Conservation (phyloP, 2,113 vertebrate genomes). For the Pachyramphus minor region DNA sequence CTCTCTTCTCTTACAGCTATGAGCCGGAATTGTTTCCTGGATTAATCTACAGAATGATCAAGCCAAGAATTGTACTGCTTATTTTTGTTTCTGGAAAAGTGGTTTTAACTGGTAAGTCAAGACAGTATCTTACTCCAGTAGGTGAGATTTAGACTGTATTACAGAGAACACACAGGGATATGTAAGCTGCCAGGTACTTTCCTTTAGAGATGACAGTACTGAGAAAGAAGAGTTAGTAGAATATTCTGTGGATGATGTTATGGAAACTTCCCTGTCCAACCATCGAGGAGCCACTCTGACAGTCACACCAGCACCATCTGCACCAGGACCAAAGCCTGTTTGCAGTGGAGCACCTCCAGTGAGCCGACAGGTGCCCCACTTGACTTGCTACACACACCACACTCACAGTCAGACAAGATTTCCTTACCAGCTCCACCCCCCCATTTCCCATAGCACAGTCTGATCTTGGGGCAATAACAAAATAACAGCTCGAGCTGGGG, state of each 20-base stretch:
- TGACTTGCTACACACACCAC: not conserved
- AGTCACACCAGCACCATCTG: not conserved
- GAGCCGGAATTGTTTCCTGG: slow-evolving; percentile 98
- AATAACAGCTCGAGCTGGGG: not conserved
- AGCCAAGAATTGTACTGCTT: slow-evolving; percentile 96
- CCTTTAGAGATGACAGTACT: not conserved
- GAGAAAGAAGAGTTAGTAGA: not conserved
- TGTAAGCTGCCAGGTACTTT: not conserved
- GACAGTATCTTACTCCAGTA: not conserved
- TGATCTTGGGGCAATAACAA: not conserved
- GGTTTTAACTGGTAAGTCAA: slow-evolving; percentile 91
- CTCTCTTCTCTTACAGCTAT: slow-evolving; percentile 79
- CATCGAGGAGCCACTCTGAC: not conserved
- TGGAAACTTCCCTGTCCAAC: not conserved
- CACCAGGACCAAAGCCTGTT: not conserved
- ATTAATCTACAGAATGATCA: slow-evolving; percentile 99
- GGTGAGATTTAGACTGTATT: not conserved
- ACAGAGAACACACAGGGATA: not conserved
- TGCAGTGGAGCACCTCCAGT: not conserved
- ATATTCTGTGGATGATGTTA: not conserved
- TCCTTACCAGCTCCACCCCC: not conserved
- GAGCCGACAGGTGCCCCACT: not conserved
- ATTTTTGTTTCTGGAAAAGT: slow-evolving; percentile 99
- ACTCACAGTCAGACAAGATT: not conserved
- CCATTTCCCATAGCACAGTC: not conserved